These are phyloP conservation scores for Fragum sueziense DNA, from an alignment of 2,888 invertebrate genomes.

Conservation along the genomic window DNA sequence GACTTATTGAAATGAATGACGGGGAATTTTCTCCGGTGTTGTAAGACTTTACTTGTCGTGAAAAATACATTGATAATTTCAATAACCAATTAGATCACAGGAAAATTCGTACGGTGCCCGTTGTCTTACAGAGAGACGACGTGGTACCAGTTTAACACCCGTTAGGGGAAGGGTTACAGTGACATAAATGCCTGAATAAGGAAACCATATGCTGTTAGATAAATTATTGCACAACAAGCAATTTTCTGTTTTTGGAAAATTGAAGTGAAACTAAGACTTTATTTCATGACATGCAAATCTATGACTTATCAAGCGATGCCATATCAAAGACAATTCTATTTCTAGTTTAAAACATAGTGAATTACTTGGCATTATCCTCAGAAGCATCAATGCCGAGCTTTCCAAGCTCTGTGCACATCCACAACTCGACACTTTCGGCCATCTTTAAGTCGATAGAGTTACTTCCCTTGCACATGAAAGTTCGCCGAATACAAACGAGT, in stretches of 20 bases:
- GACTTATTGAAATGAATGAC: too few species aligned
- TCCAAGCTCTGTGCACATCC: slow-evolving; percentile 78
- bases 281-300: background rate
- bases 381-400: slow-evolving; percentile 77
- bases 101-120: too few species aligned
- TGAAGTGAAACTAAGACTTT: background rate
- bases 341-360: background rate
- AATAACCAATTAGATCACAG: too few species aligned
- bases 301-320: too few species aligned
- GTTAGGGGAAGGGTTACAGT: too few species aligned
- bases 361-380: slow-evolving; percentile 78
- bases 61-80: too few species aligned
- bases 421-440: slow-evolving; percentile 74
- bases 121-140: too few species aligned
- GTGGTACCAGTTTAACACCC: too few species aligned
- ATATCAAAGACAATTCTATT: too few species aligned
- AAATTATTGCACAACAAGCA: background rate
- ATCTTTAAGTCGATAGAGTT: slow-evolving; percentile 59
- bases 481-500: background rate
- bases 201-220: background rate
- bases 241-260: background rate
- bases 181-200: too few species aligned
- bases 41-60: too few species aligned
- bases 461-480: background rate
- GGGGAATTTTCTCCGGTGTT: too few species aligned